Evolutionary conservation across 2,888 invertebrate species (phyloP).

Genomic region (Diarsia dahlii): DNA sequence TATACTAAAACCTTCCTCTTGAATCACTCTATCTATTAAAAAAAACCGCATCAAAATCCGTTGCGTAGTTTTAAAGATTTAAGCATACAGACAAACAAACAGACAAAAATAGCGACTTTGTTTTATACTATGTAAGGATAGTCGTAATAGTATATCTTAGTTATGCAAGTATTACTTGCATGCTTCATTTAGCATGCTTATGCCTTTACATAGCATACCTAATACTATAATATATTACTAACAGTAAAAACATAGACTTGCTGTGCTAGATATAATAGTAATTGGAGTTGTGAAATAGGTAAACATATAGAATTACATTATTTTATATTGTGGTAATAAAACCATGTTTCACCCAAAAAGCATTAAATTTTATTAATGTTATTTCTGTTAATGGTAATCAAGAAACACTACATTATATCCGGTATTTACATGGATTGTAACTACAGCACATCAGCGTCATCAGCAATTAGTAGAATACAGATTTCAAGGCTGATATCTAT

Average conservation of each 20-base stretch:
- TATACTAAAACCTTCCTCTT: too few relatives aligned
- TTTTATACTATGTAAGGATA: too few relatives aligned
- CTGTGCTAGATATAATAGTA: not conserved
- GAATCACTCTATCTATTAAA: too few relatives aligned
- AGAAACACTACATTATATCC: conserved; percentile 6
- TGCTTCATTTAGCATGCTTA: not conserved
- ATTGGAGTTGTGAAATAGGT: not conserved
- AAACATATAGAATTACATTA: too few relatives aligned
- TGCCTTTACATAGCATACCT: not conserved
- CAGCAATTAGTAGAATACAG: conserved; percentile 9
- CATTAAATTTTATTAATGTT: not conserved
- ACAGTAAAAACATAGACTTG: not conserved
- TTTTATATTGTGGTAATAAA: not conserved
- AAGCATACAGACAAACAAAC: too few relatives aligned
- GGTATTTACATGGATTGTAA: not conserved
- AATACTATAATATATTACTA: too few relatives aligned
- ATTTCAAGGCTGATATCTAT: conserved; percentile 48
- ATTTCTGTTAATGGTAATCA: not conserved
- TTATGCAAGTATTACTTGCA: not conserved
- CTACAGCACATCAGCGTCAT: not conserved
- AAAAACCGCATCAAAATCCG: too few relatives aligned
- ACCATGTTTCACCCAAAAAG: not conserved
- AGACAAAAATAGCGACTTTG: too few relatives aligned
- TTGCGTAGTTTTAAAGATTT: too few relatives aligned
- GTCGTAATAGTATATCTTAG: not conserved